Evolutionary conservation across 2,113 vertebrate species (phyloP), one percentile per base, ranked within the genome.

Genomic region (Muntiacus reevesi): DNA sequence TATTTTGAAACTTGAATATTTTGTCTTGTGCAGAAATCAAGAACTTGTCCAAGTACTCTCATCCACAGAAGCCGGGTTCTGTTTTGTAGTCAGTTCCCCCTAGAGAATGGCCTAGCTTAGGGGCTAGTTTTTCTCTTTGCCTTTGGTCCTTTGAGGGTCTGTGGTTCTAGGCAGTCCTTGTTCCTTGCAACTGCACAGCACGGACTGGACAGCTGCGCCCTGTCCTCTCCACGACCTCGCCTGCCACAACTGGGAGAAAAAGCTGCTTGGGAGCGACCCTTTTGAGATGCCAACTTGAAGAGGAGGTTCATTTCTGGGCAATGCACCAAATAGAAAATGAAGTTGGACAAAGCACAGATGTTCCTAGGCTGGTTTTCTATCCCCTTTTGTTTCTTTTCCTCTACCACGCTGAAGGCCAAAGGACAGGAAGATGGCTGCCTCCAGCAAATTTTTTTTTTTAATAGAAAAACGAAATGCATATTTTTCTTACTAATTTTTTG

Each of bases 1-100:
- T 97, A 86, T 96, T 89, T 87, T 54, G 96, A 98, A 97, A 98
- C 98, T 98, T 98, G 98, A 98, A 97, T 97, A 95, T 93, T 95
- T 84, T 84, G 54, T 97, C 93, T 90, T 98, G 14, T 95, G 87
- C 78, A 93, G 97, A 98, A 87, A 96, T 94, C 83, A 91, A 96
- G 71, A 89, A 88, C 94, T 97, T 97, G 60, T 25, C 82, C 92
- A 67, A 94, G 88, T 92, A 45, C 40, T 95, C 95, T 96, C 90
- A 0, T 64, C 79, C 76, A 52, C 91, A 95, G 90, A 96, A 96
- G 45, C 81, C 45, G 36, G 79, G 89, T 93, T 93, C 92, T 86
- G 40, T 96, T 96, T 54, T 97, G 90, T 0, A 2, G 94, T 97
- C 54, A 89, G 85, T 36, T 84, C 45, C 93, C 88, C 91, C 89